A percentile compares a stretch with the other conserved stretches of the same genome.
Evolutionary conservation across 1,140 invertebrate genomes (phyloP).

Genomic region (Cotesia chilonis): DNA sequence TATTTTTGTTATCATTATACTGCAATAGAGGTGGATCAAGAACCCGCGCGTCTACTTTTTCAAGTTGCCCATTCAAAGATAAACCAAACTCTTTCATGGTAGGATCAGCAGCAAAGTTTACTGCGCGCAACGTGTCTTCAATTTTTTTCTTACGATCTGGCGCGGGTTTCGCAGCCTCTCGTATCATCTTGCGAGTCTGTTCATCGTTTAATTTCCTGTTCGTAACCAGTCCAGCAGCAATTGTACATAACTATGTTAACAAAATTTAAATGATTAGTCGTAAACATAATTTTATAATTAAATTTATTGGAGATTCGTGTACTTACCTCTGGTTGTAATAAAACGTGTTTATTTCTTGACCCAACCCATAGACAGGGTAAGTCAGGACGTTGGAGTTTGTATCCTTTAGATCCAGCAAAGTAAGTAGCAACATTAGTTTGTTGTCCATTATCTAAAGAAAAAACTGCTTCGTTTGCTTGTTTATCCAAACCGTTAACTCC

Average conservation of each 20-base stretch:
- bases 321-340: constrained; percentile 51
- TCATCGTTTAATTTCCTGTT: constrained; percentile 66
- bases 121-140: constrained; percentile 63
- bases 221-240: constrained; percentile 70
- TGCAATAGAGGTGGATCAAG: constrained; percentile 67
- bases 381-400: constrained; percentile 66
- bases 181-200: constrained; percentile 75
- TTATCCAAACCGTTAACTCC: constrained; percentile 65
- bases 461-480: constrained; percentile 52
- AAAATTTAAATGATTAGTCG: constrained; percentile 32
- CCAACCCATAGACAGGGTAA: constrained; percentile 70
- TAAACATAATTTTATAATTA: constrained; percentile 5
- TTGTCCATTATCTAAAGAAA: constrained; percentile 54
- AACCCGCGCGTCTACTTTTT: constrained; percentile 68
- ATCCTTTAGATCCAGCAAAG: constrained; percentile 60
- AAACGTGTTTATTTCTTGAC: constrained; percentile 57
- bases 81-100: constrained; percentile 71
- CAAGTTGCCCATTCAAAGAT: constrained; percentile 65
- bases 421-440: constrained; percentile 66
- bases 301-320: not conserved
- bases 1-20: constrained; percentile 55
- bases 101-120: constrained; percentile 63
- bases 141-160: constrained; percentile 72
- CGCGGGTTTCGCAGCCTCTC: constrained; percentile 70
- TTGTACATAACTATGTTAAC: constrained; percentile 64